Base-by-base conservation (phyloP, 2,797 vertebrate species). In the Neoniphon sammara region DNA sequence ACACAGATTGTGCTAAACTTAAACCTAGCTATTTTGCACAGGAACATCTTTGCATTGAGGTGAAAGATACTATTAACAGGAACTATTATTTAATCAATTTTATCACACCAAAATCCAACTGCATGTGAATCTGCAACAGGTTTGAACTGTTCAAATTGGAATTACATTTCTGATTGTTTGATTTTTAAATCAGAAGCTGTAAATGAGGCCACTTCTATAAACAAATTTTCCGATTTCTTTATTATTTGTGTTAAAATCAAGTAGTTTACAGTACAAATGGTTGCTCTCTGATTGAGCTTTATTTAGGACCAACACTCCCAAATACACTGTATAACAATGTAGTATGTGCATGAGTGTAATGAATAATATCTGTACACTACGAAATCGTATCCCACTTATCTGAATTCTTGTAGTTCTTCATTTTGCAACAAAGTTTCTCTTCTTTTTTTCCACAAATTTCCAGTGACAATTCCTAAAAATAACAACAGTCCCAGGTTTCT, bases 401-500 rank as follows among this genome's bases (percentile, higher is more conserved):
- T 66, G 60, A 39, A 5, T 9, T 3, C 42, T 11, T 78, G 27
- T 7, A 31, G 20, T 44, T 88, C 75, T 49, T 85, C 66, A 44
- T 81, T 76, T 77, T 90, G 81, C 44, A 82, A 54, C 58, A 76
- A 55, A 66, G 60, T 79, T n/a, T 93, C 85, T 59, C 70, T 85
- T 85, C 94, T 93, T 68, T 49, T 70, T 90, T 97, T 99, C 93
- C 94, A 95, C 31, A 98, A 88, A 85, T 97, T 98, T 10, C 97
- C 96, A 18, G 93, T 78, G 42, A 97, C 85, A 79, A 99, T 97
- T 46, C 98, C 98, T 67, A 92, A 62, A 74, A 99, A 96, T 54
- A 99, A 75, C 46, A 98, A 80, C 55, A 98, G 84, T 76, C 98
- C 97, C 18, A 97, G 56, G 69, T 95, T 96, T 85, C 95, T 95